Percentiles rank a stretch among this genome's conserved stretches.
Evolutionary conservation across 2,797 vertebrate species (phyloP).

Genomic region (Xerus rutilus): DNA sequence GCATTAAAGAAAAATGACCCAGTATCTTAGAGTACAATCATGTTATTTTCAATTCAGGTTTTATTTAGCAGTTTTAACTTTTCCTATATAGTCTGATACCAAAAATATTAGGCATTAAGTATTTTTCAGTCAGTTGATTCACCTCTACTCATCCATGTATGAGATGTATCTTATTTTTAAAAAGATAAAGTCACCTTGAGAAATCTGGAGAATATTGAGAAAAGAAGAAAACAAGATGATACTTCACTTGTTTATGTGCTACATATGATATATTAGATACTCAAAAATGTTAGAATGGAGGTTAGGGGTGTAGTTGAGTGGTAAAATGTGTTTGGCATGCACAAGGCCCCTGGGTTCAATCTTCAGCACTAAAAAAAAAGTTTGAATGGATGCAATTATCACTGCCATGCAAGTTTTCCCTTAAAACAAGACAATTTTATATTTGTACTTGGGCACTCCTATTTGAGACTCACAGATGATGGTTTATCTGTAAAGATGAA

Average conservation of each 20-base stretch:
- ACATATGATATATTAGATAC: conserved; percentile 45
- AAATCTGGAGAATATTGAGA: conserved; percentile 48
- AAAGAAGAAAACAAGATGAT: conserved; percentile 21
- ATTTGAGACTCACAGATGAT: conserved; percentile 71
- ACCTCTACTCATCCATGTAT: not conserved
- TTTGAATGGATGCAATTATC: conserved; percentile 49
- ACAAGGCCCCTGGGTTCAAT: not conserved
- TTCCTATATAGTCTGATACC: conserved; percentile 12
- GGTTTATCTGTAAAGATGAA: conserved; percentile 73
- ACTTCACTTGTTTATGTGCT: not conserved
- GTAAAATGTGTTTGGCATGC: not conserved
- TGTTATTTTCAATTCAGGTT: not conserved
- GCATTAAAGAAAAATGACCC: not conserved
- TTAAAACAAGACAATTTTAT: conserved; percentile 39
- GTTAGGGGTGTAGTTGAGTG: not conserved
- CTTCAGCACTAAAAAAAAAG: conserved; percentile 59
- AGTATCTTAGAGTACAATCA: not conserved
- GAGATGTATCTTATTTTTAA: conserved; percentile 57
- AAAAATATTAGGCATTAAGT: not conserved
- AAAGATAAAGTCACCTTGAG: conserved; percentile 15
- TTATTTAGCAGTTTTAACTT: conserved; percentile 25
- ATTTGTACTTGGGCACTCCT: conserved; percentile 5
- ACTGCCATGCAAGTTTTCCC: conserved; percentile 26
- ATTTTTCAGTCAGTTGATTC: conserved; percentile 30
- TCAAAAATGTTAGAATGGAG: conserved; percentile 64